Evolutionary conservation across 2,797 vertebrate genomes (phyloP), one percentile per base, ranked within the genome.

Genomic region (Bradypodion ventrale): DNA sequence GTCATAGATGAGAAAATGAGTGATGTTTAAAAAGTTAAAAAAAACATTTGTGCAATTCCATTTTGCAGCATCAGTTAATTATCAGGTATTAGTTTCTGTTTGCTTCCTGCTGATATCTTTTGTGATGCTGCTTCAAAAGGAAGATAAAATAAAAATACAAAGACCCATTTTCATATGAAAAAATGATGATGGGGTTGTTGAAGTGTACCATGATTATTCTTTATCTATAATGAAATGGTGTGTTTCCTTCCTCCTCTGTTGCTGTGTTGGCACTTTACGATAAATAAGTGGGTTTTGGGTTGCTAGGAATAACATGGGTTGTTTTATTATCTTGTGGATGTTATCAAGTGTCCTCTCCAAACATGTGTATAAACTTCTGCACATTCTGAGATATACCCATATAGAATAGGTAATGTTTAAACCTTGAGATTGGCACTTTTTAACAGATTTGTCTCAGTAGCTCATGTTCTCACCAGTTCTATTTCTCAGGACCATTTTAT

Each of bases 11-110:
- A 74, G 56, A 49, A 82, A 60, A 73, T 49, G 49, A 77, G 52
- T 59, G 35, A 59, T 29, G 69, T 70, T 60, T 77, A 42, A 32
- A 69, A 75, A 3, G 77, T 66, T 29, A 35, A 82, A 66, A 46
- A 83, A 56, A 56, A 29, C 63, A 42, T 83, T 68, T 76, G 46
- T 49, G 35, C 63, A 68, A 9, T 60, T 69, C 46, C 37, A 37
- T 44, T 76, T 77, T 77, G 63, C 65, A 83, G 49, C 75, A 77
- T 83, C 63, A 69, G 63, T 83, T 83, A 77, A 83, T 83, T 83
- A 83, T 83, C 74, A 83, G 65, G 27, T 63, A 69, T 29, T 44
- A 35, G 15, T 44, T 83, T 70, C 65, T 69, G 44, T 65, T 32
- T n/a, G 63, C 37, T 83, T 29, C 75, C 82, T 83, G 82, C 49